Evolutionary conservation across 2,113 vertebrate genomes (phyloP).

Genomic region (Pelecanus crispus): DNA sequence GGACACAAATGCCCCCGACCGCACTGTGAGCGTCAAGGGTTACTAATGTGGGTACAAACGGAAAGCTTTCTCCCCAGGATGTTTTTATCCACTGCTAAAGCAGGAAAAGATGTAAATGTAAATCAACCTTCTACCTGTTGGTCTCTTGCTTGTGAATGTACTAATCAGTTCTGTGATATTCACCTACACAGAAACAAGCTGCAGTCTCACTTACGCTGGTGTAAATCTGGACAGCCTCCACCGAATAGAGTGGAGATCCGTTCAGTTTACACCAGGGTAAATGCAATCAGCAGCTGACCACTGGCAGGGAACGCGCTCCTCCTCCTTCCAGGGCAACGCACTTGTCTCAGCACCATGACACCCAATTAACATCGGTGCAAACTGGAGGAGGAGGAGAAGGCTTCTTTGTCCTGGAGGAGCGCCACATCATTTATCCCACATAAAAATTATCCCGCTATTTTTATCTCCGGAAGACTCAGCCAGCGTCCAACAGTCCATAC

Average conservation of each 20-base stretch:
- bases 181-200: background rate
- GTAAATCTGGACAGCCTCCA: background rate
- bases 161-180: background rate
- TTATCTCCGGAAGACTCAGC: background rate
- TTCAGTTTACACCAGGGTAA: background rate
- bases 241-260: background rate
- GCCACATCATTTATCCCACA: background rate
- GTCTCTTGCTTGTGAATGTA: background rate
- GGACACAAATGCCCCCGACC: background rate
- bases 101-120: background rate
- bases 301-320: background rate
- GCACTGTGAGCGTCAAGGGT: background rate
- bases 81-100: background rate
- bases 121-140: background rate
- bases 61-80: background rate
- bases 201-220: background rate
- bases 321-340: background rate
- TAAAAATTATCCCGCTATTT: background rate
- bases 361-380: background rate
- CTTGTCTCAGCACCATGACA: rapidly evolving
- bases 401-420: background rate
- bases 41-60: rapidly evolving
- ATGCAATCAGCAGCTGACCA: background rate
- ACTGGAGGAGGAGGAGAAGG: background rate
- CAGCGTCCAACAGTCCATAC: rapidly evolving